Conservation (phyloP, 1,140 invertebrate genomes). For the Drosophila rufa region DNA sequence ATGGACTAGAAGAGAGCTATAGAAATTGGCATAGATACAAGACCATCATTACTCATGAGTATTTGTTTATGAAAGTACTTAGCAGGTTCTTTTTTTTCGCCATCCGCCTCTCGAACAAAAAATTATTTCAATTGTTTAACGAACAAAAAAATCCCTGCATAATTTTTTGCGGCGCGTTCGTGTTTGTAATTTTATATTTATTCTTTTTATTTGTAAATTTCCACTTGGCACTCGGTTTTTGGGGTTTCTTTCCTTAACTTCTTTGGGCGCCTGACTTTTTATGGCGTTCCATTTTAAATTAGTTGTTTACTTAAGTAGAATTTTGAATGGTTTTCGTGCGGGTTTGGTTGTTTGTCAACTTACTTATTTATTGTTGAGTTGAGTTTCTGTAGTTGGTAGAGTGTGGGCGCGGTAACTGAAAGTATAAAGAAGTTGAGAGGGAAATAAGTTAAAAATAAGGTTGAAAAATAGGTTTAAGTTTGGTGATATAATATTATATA, state of each 20-base stretch:
- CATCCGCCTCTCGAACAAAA: slow-evolving; percentile 5
- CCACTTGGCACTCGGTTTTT: slow-evolving; percentile 32
- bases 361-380: slow-evolving; percentile 54
- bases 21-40: slow-evolving; percentile 19
- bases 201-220: slow-evolving; percentile 27
- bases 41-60: slow-evolving; percentile 53
- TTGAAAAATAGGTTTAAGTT: not conserved
- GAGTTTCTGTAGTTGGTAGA: slow-evolving; percentile 39
- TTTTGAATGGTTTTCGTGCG: slow-evolving; percentile 10
- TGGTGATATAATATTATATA: too few species aligned
- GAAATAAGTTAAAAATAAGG: not conserved
- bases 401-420: slow-evolving; percentile 45
- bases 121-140: slow-evolving; percentile 69
- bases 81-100: slow-evolving; percentile 43
- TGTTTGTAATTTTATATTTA: slow-evolving; percentile 57
- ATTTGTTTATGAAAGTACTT: slow-evolving; percentile 80
- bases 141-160: slow-evolving; percentile 53
- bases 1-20: not conserved
- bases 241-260: slow-evolving; percentile 23
- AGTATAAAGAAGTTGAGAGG: slow-evolving; percentile 17
- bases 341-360: slow-evolving; percentile 38
- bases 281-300: slow-evolving; percentile 76
- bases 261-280: slow-evolving; percentile 57
- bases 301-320: slow-evolving; percentile 63
- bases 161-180: slow-evolving; percentile 50